phyloP scores from a whole-genome alignment of 1,140 invertebrate species.

The Drosophila kohkoa region DNA sequence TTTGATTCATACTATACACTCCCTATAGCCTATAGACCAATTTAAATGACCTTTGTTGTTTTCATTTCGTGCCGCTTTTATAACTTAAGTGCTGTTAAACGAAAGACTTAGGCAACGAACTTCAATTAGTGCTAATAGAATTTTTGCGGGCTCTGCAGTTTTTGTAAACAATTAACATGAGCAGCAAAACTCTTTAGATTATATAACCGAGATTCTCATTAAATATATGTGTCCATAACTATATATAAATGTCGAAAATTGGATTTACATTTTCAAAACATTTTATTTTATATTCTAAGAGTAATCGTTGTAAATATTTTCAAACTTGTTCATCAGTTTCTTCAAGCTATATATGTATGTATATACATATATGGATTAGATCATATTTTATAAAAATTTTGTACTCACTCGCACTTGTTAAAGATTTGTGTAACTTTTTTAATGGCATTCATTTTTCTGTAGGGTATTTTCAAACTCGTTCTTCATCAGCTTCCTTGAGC shows the following conservation, averaged over 20 bases:
- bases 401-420: too few relatives aligned
- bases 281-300: too few relatives aligned
- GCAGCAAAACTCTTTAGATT: neutral
- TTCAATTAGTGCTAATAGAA: constrained; percentile 13
- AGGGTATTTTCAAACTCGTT: constrained; percentile 1
- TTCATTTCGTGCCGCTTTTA: neutral
- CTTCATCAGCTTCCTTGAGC: neutral
- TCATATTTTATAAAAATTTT: too few relatives aligned
- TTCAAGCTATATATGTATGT: too few relatives aligned
- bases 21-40: constrained; percentile 10
- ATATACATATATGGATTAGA: too few relatives aligned
- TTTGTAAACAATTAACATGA: neutral
- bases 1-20: neutral
- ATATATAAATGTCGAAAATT: neutral
- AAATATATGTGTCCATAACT: neutral
- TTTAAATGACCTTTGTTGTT: neutral
- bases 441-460: neutral
- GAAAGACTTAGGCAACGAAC: constrained; percentile 68
- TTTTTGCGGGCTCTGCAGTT: neutral
- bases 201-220: neutral
- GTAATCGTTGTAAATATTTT: too few relatives aligned
- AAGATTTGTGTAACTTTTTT: neutral
- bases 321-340: too few relatives aligned
- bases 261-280: neutral
- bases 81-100: constrained; percentile 32